Conservation (phyloP, 2,888 invertebrate genomes). For the Eledone cirrhosa region DNA sequence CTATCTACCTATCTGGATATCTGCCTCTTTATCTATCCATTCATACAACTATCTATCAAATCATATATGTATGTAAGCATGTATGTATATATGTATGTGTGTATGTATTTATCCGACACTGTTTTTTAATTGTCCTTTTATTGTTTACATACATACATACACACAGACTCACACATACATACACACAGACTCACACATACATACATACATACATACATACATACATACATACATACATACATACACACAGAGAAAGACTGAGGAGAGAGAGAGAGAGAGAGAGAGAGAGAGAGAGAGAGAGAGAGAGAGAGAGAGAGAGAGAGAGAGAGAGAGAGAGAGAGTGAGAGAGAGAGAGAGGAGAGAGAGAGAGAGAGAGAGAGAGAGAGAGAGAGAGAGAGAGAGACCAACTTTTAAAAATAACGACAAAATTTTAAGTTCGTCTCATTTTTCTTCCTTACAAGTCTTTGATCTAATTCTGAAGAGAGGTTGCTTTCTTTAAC, state of each 20-base stretch:
- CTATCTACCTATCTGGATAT: no score
- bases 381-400: neutral
- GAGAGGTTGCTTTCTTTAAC: no score
- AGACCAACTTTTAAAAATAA: neutral
- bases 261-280: neutral
- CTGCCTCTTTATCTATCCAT: no score
- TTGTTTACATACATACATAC: neutral
- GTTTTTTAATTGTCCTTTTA: neutral
- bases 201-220: neutral
- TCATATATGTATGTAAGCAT: neutral
- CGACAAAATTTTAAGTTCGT: no score
- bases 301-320: neutral
- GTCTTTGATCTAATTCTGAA: no score
- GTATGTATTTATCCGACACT: neutral
- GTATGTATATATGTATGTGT: neutral
- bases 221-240: neutral
- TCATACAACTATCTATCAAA: neutral
- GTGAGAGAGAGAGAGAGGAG: neutral
- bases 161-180: neutral
- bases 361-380: constrained; percentile 7
- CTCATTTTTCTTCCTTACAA: no score
- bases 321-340: neutral
- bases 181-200: neutral
- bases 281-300: neutral
- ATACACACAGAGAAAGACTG: no score